Evolutionary conservation across 1,140 invertebrate genomes (phyloP).

Genomic region (Saxidomus purpurata): DNA sequence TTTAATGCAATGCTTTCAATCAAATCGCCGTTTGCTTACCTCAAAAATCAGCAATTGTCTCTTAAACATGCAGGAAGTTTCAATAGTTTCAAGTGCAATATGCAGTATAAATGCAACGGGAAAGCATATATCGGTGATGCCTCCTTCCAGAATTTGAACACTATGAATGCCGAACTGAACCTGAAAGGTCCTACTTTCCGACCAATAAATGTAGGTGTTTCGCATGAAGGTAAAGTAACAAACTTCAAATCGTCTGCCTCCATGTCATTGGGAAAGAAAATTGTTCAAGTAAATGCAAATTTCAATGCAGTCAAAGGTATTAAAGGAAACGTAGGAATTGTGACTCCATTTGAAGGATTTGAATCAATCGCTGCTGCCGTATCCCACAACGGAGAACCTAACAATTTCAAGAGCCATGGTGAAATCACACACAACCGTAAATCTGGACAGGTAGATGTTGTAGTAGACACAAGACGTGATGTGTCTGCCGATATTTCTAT

Average conservation of each 20-base stretch:
- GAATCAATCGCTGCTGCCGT: slow-evolving; percentile 5
- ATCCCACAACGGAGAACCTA: neutral
- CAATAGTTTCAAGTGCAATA: slow-evolving; percentile 43
- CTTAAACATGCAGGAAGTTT: slow-evolving; percentile 16
- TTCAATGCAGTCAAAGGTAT: slow-evolving; percentile 29
- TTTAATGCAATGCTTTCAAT: neutral
- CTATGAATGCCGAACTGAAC: slow-evolving; percentile 12
- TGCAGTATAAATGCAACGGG: slow-evolving; percentile 27
- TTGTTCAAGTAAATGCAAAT: slow-evolving; percentile 6
- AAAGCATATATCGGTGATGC: slow-evolving; percentile 1
- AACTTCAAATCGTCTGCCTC: slow-evolving; percentile 55
- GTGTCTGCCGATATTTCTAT: neutral
- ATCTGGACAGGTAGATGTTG: slow-evolving; percentile 7
- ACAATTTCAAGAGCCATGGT: slow-evolving; percentile 31
- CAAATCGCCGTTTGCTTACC: neutral
- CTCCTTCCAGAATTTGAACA: neutral
- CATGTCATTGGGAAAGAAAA: slow-evolving; percentile 21
- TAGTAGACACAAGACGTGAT: slow-evolving; percentile 27
- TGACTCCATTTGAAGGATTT: slow-evolving; percentile 54
- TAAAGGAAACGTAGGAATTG: slow-evolving; percentile 13
- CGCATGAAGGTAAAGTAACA: neutral
- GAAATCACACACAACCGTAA: slow-evolving; percentile 24
- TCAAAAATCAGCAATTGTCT: slow-evolving; percentile 33
- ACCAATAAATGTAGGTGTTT: neutral
- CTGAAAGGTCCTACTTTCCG: slow-evolving; percentile 16